Evolutionary conservation across 2,113 vertebrate species (phyloP), one percentile per base, ranked within the genome.

Genomic region (Clupea harengus): DNA sequence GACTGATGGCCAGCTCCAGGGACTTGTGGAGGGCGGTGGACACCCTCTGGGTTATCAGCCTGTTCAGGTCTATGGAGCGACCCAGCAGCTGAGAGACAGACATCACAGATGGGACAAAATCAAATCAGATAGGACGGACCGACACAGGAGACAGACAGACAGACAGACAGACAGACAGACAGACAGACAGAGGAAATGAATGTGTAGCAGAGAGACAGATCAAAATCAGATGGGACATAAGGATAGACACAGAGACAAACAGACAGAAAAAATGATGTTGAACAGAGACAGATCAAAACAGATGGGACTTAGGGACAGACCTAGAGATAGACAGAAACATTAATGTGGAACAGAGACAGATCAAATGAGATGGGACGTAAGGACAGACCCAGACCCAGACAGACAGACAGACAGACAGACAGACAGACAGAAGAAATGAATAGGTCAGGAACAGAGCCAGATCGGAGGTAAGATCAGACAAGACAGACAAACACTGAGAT

Each of bases 1-100:
- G 94, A 22, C 95, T 95, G 4, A 97, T 96, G 8, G 97, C 96
- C 90, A 97, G 87, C 39, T 97, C 97, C 87, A 97, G 92, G 1
- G 97, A 97, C 81, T 95, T 94, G 88, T 96, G 95, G 94, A 97
- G 93, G 52, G 96, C 96, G 5, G 96, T 94, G 0, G 96, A 96
- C 84, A 97, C 96, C 1, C 97, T 92, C 91, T 97, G 97, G 0
- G 97, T 97, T 84, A 97, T 97, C 84, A 97, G 92, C 0, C 96
- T 94, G 84, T 97, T 97, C 86, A 97, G 94, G 90, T 97, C 97
- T 46, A 97, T 96, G 0, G 97, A 97, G 60, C 97, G 94, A 0
- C 97, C 96, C 4, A 97, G 93, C 52, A 97, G 96, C 97, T 97
- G 81, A 78, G 28, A 15, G 15, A 78, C 28, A 32, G 28, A 78